Percentiles rank a stretch among this genome's conserved stretches.
Conservation (phyloP, 2,113 vertebrate species). For the Martes martes region DNA sequence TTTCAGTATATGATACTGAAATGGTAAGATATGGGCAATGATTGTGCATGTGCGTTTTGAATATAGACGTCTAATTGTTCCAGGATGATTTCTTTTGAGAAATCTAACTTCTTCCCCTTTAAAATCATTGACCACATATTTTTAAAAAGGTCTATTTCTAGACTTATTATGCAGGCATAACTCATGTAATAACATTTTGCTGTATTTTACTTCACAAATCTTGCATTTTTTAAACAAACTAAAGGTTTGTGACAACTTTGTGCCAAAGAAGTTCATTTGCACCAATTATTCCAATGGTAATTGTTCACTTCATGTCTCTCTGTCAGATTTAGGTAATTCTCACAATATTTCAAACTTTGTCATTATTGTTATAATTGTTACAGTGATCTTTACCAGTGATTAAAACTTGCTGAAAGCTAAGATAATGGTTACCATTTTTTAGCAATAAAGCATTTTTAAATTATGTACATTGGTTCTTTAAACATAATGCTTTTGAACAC, state of each 20-base stretch:
- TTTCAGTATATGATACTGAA: neutral
- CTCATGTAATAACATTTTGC: neutral
- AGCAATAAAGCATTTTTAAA: neutral
- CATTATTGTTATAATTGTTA: neutral
- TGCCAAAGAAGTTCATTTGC: neutral
- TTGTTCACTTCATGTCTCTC: neutral
- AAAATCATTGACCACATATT: neutral
- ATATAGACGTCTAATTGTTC: neutral
- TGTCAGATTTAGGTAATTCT: neutral
- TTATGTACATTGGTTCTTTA: neutral
- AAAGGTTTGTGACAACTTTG: neutral
- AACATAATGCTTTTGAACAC: neutral
- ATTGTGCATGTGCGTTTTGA: neutral
- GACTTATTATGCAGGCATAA: neutral
- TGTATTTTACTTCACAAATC: neutral
- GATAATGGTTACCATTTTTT: neutral
- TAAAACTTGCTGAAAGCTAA: neutral
- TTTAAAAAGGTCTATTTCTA: neutral
- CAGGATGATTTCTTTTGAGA: neutral
- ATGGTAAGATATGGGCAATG: neutral
- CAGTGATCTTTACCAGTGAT: neutral
- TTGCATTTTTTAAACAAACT: neutral
- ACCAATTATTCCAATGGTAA: neutral
- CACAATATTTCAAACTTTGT: neutral
- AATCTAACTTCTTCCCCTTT: neutral